These are phyloP conservation scores for Oscheius sp. DNA, from an alignment of 2,888 invertebrate genomes.

Conservation along the genomic window DNA sequence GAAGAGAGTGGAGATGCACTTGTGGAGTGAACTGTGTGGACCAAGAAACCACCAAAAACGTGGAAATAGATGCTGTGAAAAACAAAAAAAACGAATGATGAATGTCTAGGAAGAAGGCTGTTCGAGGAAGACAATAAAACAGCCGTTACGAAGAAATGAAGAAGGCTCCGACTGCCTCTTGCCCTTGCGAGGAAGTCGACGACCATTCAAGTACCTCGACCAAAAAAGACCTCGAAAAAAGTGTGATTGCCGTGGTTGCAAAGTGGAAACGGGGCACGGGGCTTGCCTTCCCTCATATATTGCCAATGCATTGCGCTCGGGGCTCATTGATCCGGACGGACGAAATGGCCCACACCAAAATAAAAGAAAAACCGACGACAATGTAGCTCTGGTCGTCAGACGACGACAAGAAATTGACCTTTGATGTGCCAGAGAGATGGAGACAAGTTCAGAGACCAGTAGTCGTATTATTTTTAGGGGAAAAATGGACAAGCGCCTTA, in stretches of 20 bases:
- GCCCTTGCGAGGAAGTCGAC: no score
- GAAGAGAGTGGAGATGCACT: no score
- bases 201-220: neutral
- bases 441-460: no score
- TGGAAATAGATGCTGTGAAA: no score
- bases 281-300: constrained; percentile 19
- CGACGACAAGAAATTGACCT: no score
- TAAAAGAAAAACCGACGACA: no score
- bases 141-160: neutral
- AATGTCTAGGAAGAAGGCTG: neutral
- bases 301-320: constrained; percentile 36
- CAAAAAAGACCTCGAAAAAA: constrained; percentile 4
- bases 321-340: constrained; percentile 27
- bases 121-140: neutral
- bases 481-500: no score
- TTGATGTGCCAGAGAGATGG: no score
- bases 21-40: no score
- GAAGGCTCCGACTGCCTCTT: neutral
- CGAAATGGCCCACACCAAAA: constrained; percentile 23
- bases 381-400: no score
- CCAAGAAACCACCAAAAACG: no score
- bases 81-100: neutral
- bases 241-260: neutral
- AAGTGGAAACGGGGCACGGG: neutral
- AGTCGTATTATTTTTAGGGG: no score